Conservation (phyloP, 2,797 vertebrate species). For the Siniperca undulata region DNA sequence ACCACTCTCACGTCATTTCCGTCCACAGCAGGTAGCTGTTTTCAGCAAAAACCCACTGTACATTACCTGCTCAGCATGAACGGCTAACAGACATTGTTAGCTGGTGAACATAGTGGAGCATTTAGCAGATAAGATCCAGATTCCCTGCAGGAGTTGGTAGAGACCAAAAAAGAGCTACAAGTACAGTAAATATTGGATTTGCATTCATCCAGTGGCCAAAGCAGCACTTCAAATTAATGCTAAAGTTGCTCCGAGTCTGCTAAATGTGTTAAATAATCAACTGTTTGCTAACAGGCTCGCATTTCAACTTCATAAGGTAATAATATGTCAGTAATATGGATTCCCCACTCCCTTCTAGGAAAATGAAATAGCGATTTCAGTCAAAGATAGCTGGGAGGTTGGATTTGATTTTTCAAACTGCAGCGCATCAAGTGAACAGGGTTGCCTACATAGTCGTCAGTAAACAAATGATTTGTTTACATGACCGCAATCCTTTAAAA, state of each 20-base stretch:
- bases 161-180: not conserved
- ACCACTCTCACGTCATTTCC: not conserved
- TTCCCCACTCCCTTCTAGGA: not conserved
- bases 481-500: not conserved
- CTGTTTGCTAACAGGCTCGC: not conserved
- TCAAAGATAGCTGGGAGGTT: not conserved
- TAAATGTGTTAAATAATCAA: not conserved
- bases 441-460: not conserved
- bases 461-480: not conserved
- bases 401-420: no score
- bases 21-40: not conserved
- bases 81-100: no score
- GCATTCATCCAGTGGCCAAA: not conserved
- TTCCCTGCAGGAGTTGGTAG: not conserved
- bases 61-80: not conserved
- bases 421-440: not conserved
- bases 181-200: not conserved
- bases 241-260: not conserved
- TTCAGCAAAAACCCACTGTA: not conserved
- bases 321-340: not conserved
- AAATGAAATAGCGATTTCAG: not conserved
- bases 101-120: not conserved
- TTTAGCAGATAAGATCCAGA: no score
- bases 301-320: not conserved
- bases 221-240: not conserved